Base-by-base conservation (phyloP, 1,140 invertebrate species). In the Hyles vespertilio region DNA sequence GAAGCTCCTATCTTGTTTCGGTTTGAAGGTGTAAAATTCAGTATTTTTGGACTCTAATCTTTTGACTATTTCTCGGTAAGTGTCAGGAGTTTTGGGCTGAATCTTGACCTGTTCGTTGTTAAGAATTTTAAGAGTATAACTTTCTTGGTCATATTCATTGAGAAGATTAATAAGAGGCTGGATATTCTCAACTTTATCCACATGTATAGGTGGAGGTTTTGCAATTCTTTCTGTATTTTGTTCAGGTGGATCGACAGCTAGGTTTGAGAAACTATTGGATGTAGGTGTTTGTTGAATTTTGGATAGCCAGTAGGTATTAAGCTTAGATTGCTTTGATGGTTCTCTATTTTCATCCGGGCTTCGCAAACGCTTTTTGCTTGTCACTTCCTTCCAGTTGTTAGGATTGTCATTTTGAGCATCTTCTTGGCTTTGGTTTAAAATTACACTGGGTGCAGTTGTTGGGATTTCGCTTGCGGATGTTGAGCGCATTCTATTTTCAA, bases 21-120 rank as follows among this genome's bases (percentile, higher is more conserved):
- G 63, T 56, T 59, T 65, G 36, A 63, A 73, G 0, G 65, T 73
- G 12, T 59, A 65, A 11, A 59, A 67, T 32, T 55, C 53, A 3
- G 48, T 50, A 5, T 56, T 56, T 56, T 43, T 56, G 2, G 10
- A 1, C 43, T 51, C 53, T 5, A 58, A 9, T 52, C 51, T 3
- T n/a, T 56, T 32, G 3, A 56, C 53, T 32, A 56, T 50, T 1
- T 32, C 33, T 34, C 36, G 55, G 11, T 61, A 61, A 11, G 32
- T n/a, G 0, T 61, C 59, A 11, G 46, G 10, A 36, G n/a, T n/a
- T 51, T 61, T 61, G 1, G 52, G 32, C 9, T 61, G 46, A 32
- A 61, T 56, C 56, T 51, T 61, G 4, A 57, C 43, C 32, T 57
- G 49, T n/a, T 62, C 50, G 3, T 57, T 57, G 32, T 46, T 51